phyloP scores from a whole-genome alignment of 2,113 vertebrate species.

The Brachyhypopomus occidentalis region DNA sequence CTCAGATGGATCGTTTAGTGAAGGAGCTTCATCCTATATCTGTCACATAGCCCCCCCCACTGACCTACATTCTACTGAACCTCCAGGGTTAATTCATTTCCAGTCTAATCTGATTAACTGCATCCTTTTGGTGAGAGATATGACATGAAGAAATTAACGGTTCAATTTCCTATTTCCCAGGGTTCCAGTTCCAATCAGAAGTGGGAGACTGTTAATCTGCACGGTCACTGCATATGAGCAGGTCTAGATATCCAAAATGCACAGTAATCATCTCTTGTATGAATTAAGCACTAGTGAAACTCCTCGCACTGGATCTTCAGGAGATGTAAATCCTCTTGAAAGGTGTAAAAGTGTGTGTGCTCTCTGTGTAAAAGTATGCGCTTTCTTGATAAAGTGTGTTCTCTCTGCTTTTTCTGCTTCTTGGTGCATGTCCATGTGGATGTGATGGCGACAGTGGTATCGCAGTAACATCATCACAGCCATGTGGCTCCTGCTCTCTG shows the following conservation, averaged over 20 bases:
- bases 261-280: too few relatives aligned
- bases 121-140: not conserved
- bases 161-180: not conserved
- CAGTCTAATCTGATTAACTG: slow-evolving; percentile 48
- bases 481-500: too few relatives aligned
- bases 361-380: too few relatives aligned
- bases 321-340: too few relatives aligned
- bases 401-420: too few relatives aligned
- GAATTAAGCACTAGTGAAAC: too few relatives aligned
- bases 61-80: slow-evolving; percentile 28
- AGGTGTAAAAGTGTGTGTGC: too few relatives aligned
- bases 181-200: not conserved
- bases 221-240: not conserved
- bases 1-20: slow-evolving; percentile 8
- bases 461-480: not conserved
- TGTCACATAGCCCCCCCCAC: slow-evolving; percentile 27
- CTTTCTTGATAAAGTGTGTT: too few relatives aligned
- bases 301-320: too few relatives aligned
- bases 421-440: not conserved
- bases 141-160: slow-evolving; percentile 3
- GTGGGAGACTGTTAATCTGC: not conserved
- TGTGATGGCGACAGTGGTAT: not conserved
- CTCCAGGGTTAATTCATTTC: slow-evolving; percentile 44
- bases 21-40: slow-evolving; percentile 24
- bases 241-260: too few relatives aligned